Evolutionary conservation across 2,113 vertebrate genomes (phyloP).

Genomic region (Microcebus ravelobensis): DNA sequence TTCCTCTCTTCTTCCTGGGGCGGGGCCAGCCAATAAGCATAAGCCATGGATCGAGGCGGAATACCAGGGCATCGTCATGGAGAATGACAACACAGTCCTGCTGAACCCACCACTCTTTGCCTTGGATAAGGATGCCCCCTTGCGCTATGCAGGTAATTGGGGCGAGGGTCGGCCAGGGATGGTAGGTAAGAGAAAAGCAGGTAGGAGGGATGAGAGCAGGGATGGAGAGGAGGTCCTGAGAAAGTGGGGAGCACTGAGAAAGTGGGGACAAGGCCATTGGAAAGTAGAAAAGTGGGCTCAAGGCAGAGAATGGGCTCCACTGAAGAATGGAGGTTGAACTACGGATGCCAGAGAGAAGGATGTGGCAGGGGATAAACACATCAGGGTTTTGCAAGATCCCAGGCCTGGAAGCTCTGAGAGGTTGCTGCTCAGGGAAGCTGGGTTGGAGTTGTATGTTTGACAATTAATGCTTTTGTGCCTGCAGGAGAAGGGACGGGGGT

Average conservation of each 20-base stretch:
- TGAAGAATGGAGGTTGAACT: neutral
- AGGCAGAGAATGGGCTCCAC: neutral
- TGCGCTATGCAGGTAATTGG: conserved; percentile 95
- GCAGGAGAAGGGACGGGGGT: neutral
- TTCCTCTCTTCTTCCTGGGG: conserved; percentile 66
- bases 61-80: conserved; percentile 99
- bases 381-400: neutral
- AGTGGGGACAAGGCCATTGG: neutral
- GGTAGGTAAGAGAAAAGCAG: neutral
- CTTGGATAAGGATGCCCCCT: conserved; percentile 97
- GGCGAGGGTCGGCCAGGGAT: neutral
- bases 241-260: neutral
- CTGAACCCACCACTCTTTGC: conserved; percentile 97
- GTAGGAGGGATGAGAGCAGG: neutral
- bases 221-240: neutral
- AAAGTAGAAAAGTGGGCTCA: neutral
- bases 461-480: neutral
- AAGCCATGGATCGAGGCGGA: conserved; percentile 99
- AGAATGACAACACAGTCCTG: conserved; percentile 98
- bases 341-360: neutral
- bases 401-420: neutral
- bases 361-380: neutral
- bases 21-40: conserved; percentile 96
- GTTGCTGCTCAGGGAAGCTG: neutral
- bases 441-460: neutral